Base-by-base conservation (phyloP, 2,888 invertebrate genomes). In the Chaitophorus viminalis region DNA sequence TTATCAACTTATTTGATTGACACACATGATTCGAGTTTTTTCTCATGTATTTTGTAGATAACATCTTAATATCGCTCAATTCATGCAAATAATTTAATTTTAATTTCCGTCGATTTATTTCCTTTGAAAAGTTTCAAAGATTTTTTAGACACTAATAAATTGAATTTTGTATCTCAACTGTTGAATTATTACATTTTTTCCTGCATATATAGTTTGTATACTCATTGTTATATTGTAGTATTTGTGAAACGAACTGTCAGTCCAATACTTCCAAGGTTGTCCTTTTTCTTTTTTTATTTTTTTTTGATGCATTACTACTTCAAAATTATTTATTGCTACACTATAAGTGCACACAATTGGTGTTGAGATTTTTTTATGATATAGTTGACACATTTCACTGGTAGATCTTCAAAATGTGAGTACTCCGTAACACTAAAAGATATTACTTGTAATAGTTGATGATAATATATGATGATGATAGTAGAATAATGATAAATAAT, bases 281-380 rank as follows among this genome's bases (percentile, higher is more conserved):
- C 60, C 33, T 81, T 36, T 29, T 68, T 29, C 6, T 31, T 60
- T 6, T 60, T 0, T 14, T 46, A 3, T 9, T 60, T 1, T 25
- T 65, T 68, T 68, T 11, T 68, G 29, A 68, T 39, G 81, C n/a
- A 39, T 39, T 18, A 46, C 39, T 68, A 36, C 68, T 81, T 81
- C 29, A 68, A 39, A 68, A 81, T 39, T 81, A 81, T 81, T 68
- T 68, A 81, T 68, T 68, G 29, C 29, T 5, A 29, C 68, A 0
- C 11, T 1, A 21, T 31, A 39, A 14, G 29, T 46, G 68, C 39
- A 46, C 39, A 46, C 9, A 81, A 68, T 81, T 21, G 21, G 29
- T 81, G 11, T 46, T 39, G 68, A 81, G 81, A 68, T 81, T 68
- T 81, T 9, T 5, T 46, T 68, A 31, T 18, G 3, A 17, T 60